Percentiles rank a stretch among this genome's conserved stretches.
These are phyloP conservation scores for Eucidaris tribuloides DNA, from an alignment of 35 echinoderm and acorn worm genomes.

Conservation along the genomic window DNA sequence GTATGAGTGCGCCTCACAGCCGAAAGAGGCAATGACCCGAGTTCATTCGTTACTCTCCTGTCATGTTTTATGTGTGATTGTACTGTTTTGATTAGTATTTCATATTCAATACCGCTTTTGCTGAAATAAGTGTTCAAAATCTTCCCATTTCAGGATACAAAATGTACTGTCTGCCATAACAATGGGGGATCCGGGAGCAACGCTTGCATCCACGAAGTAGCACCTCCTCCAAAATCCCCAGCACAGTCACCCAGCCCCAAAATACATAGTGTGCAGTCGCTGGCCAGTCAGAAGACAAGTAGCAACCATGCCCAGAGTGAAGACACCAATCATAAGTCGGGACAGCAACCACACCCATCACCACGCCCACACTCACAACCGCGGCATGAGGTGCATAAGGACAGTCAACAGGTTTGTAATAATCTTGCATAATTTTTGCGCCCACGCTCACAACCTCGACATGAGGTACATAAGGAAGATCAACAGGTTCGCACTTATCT, in stretches of 20 bases:
- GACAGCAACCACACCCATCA: neutral
- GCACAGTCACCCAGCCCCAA: constrained; percentile 1
- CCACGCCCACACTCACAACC: neutral
- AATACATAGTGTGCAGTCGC: neutral
- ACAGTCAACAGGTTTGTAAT: too few relatives aligned
- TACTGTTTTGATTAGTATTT: too few relatives aligned
- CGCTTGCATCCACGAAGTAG: neutral
- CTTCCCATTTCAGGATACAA: neutral
- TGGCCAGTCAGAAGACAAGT: neutral
- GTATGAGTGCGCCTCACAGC: too few relatives aligned
- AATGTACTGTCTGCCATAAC: neutral
- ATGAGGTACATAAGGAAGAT: too few relatives aligned
- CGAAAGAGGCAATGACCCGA: too few relatives aligned
- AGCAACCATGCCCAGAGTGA: neutral
- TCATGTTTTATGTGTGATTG: too few relatives aligned
- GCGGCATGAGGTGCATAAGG: neutral
- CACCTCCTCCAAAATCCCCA: neutral
- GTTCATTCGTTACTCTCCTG: too few relatives aligned
- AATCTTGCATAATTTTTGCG: too few relatives aligned
- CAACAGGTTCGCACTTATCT: too few relatives aligned
- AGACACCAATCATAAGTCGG: constrained; percentile 10
- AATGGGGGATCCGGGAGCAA: neutral
- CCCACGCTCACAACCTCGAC: neutral
- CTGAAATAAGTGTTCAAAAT: too few relatives aligned
- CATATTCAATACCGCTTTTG: too few relatives aligned